phyloP scores from a whole-genome alignment of 30 jellyfish, hydroid and myxozoan genomes.

The Morbakka virulenta region DNA sequence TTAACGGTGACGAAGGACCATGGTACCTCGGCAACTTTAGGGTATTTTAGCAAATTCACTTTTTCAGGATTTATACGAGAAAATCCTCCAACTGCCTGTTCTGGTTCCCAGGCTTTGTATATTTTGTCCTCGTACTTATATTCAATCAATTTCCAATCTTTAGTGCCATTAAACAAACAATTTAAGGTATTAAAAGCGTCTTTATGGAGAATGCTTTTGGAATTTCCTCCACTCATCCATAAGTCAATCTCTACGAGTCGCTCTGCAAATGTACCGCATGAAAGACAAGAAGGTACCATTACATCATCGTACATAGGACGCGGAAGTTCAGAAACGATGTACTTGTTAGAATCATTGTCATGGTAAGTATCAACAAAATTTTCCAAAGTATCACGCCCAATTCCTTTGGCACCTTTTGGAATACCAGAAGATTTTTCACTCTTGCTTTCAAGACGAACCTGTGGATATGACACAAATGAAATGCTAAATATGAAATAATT shows the following conservation, averaged over 20 bases:
- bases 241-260: slow-evolving; percentile 66
- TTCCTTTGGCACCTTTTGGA: slow-evolving; percentile 66
- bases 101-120: slow-evolving; percentile 79
- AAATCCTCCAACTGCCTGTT: slow-evolving; percentile 76
- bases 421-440: slow-evolving; percentile 59
- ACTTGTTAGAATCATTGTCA: slow-evolving; percentile 36
- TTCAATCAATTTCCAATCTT: too few species aligned
- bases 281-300: slow-evolving; percentile 47
- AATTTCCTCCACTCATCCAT: slow-evolving; percentile 76
- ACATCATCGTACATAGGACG: slow-evolving; percentile 67
- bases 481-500: too few species aligned
- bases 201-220: slow-evolving; percentile 74
- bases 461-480: too few species aligned
- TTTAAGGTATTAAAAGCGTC: slow-evolving; percentile 74
- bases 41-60: slow-evolving; percentile 64
- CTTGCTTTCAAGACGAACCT: slow-evolving; percentile 71
- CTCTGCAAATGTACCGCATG: too few species aligned
- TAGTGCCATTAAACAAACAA: too few species aligned
- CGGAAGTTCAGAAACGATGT: slow-evolving; percentile 77
- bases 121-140: slow-evolving; percentile 49
- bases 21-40: slow-evolving; percentile 62
- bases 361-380: slow-evolving; percentile 54
- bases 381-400: slow-evolving; percentile 66
- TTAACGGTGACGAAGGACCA: slow-evolving; percentile 45
- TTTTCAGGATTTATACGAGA: slow-evolving; percentile 67